Conservation (phyloP, 2,888 invertebrate species). For the Scaptomyza reducta region DNA sequence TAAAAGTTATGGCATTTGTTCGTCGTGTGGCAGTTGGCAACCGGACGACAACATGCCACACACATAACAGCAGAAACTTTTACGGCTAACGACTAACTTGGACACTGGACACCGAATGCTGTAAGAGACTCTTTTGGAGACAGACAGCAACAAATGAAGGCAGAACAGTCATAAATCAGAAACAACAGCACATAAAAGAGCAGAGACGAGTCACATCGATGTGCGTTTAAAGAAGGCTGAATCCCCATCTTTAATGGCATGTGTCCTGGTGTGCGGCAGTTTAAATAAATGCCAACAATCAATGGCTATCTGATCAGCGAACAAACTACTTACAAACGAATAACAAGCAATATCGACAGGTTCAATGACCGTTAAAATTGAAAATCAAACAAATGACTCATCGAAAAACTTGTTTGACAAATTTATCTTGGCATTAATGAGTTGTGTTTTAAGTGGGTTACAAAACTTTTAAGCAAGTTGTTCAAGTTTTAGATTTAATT, state of each 20-base stretch:
- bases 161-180: conserved; percentile 51
- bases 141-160: conserved; percentile 55
- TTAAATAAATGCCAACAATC: conserved; percentile 39
- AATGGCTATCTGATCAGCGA: conserved; percentile 43
- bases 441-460: conserved; percentile 37
- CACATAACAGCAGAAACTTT: conserved; percentile 34
- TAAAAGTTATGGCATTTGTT: conserved; percentile 68
- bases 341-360: conserved; percentile 34
- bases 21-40: conserved; percentile 34
- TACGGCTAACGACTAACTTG: conserved; percentile 19
- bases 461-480: conserved; percentile 39
- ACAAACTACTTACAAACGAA: conserved; percentile 4
- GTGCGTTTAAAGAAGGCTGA: conserved; percentile 1
- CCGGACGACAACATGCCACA: conserved; percentile 24
- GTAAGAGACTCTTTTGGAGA: conserved; percentile 4
- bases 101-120: neutral
- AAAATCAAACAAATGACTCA: conserved; percentile 70
- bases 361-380: conserved; percentile 69
- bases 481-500: conserved; percentile 9
- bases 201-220: neutral
- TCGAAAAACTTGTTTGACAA: conserved; percentile 24
- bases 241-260: conserved; percentile 1
- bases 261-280: conserved; percentile 16
- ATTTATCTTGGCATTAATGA: conserved; percentile 22
- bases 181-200: neutral